Conservation (phyloP, 2,113 vertebrate genomes). For the Peromyscus maniculatus region DNA sequence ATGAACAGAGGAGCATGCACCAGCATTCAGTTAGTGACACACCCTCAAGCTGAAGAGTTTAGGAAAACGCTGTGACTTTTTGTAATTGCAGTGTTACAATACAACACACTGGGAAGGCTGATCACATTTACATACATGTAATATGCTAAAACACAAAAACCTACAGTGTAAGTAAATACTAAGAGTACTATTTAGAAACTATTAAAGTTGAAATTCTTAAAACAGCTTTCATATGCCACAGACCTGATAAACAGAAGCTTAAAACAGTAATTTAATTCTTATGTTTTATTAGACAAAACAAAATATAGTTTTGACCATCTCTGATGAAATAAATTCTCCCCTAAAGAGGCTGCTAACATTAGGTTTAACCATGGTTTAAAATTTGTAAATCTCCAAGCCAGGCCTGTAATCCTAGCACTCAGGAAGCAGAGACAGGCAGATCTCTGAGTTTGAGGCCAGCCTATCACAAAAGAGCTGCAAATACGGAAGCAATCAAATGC, state of each 20-base stretch:
- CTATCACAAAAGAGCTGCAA: neutral
- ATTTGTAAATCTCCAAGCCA: neutral
- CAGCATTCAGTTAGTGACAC: neutral
- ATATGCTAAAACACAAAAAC: conserved; percentile 39
- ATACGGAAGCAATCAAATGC: conserved; percentile 7
- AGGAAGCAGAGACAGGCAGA: neutral
- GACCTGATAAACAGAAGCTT: neutral
- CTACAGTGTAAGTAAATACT: neutral
- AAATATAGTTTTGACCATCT: conserved; percentile 22
- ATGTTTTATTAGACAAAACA: neutral
- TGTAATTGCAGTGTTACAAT: neutral
- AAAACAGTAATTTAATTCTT: neutral
- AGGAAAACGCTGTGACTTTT: accelerated
- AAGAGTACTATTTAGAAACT: conserved; percentile 39
- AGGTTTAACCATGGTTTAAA: neutral
- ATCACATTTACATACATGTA: conserved; percentile 16
- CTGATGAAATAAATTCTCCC: conserved; percentile 26
- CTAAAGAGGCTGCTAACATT: neutral
- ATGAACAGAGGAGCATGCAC: neutral
- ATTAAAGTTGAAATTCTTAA: conserved; percentile 41
- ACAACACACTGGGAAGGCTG: neutral
- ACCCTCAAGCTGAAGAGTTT: conserved; percentile 27
- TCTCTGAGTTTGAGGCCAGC: neutral
- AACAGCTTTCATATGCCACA: neutral
- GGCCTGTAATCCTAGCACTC: neutral